Base-by-base conservation (phyloP, 2,797 vertebrate genomes). In the Galago senegalensis region DNA sequence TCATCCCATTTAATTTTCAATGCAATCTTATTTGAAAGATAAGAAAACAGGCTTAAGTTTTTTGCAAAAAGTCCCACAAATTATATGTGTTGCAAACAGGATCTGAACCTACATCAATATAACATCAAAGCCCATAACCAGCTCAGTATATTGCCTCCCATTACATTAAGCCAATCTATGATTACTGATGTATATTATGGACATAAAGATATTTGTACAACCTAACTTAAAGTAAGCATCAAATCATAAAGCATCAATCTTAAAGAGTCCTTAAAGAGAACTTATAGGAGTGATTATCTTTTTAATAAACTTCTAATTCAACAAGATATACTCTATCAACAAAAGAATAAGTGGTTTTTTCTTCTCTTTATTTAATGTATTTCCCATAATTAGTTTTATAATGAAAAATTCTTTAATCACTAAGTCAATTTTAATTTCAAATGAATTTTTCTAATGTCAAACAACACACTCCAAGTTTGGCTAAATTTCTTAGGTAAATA, bases 291-390 rank as follows among this genome's bases (percentile, higher is more conserved):
- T 43, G 53, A 60, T 46, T 65, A 70, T 29, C 21, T 73, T 81
- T 93, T 92, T 37, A 93, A 94, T 87, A 89, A 87, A 82, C 12
- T 77, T 95, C 49, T 77, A 95, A 85, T 94, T 73, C 53, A 93
- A 56, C 8, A 93, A 69, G 20, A 89, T 83, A 91, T 29, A 70
- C 80, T 67, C 65, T 73, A 60, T 34, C 94, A 86, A 73, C 65
- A 85, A 92, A 89, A 91, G 13, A 75, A 29, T 67, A 85, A 60
- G 49, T 73, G n/a, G 63, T 34, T 56, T 93, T 89, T 94, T n/a
- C 63, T 89, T 82, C 13, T 83, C 49, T 40, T 76, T 69, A 73
- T 63, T 83, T 61, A 63, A 23, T 83, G 27, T 27, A 69, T 75
- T 91, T 75, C 83, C 65, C 49, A n/a, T 61, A 76, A 83, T 61